These are phyloP conservation scores for Menidia menidia DNA, from an alignment of 2,797 vertebrate species.

Conservation along the genomic window DNA sequence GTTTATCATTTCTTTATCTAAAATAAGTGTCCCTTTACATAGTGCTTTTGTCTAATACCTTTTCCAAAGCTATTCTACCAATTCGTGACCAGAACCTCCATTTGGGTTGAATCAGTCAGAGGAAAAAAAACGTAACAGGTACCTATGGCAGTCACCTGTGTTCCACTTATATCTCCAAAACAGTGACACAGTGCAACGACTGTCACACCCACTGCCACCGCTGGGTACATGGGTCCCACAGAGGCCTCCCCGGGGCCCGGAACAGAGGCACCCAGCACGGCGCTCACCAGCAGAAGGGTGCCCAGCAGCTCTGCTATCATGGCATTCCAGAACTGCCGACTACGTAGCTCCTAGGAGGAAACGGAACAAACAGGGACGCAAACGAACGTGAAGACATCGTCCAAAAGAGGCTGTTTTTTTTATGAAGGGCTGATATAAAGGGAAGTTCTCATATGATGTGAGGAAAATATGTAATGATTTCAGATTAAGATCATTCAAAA, in stretches of 20 bases:
- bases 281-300: conserved; percentile 85
- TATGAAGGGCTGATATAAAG: not conserved
- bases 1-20: no score
- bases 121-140: not conserved
- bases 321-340: conserved; percentile 83
- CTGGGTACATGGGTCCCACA: conserved; percentile 81
- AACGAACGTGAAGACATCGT: not conserved
- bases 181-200: conserved; percentile 79
- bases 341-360: conserved; percentile 80
- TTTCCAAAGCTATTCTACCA: not conserved
- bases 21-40: no score
- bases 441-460: no score
- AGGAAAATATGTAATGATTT: not conserved
- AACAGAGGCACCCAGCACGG: conserved; percentile 84
- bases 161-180: conserved; percentile 86
- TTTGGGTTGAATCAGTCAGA: not conserved
- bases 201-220: conserved; percentile 83
- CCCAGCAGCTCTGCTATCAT: conserved; percentile 82
- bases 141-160: conserved; percentile 78
- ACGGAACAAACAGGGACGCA: not conserved
- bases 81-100: not conserved
- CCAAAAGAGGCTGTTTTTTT: not conserved
- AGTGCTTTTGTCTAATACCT: not conserved
- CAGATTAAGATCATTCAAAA: not conserved
- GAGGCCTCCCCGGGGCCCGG: conserved; percentile 66